These are phyloP conservation scores for Hafferia zeledoni DNA, from an alignment of 2,797 vertebrate genomes.

Conservation along the genomic window DNA sequence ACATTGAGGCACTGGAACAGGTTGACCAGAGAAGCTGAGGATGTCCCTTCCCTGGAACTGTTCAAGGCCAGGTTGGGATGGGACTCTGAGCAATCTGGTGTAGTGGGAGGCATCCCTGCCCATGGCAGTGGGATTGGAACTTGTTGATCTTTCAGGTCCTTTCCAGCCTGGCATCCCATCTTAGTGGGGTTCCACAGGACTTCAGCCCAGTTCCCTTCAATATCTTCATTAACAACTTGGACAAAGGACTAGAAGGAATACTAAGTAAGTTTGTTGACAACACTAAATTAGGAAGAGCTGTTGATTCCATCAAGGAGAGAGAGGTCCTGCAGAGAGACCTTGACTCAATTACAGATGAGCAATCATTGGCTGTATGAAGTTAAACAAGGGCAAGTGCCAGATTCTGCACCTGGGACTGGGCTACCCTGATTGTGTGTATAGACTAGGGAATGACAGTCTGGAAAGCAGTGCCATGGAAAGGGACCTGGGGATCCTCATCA, in stretches of 20 bases:
- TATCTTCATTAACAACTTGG: neutral
- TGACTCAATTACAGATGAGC: neutral
- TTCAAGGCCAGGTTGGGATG: neutral
- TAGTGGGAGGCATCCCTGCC: neutral
- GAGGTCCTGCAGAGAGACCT: neutral
- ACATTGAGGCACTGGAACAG: neutral
- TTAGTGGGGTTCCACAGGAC: neutral
- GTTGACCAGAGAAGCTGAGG: neutral
- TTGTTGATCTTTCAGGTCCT: neutral
- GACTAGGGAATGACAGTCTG: neutral
- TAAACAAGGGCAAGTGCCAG: neutral
- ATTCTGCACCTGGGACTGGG: neutral
- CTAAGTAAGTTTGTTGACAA: neutral
- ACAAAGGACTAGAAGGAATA: neutral
- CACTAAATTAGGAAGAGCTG: neutral
- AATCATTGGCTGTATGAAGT: neutral
- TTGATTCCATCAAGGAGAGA: neutral
- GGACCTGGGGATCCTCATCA: neutral
- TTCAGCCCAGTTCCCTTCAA: neutral
- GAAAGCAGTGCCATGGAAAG: neutral
- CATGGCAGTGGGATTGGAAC: neutral
- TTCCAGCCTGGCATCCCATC: neutral
- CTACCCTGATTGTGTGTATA: neutral
- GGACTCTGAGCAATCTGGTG: neutral
- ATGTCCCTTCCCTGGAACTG: neutral